Conservation (phyloP, 2,113 vertebrate species). For the Phylloscopus trochilus region DNA sequence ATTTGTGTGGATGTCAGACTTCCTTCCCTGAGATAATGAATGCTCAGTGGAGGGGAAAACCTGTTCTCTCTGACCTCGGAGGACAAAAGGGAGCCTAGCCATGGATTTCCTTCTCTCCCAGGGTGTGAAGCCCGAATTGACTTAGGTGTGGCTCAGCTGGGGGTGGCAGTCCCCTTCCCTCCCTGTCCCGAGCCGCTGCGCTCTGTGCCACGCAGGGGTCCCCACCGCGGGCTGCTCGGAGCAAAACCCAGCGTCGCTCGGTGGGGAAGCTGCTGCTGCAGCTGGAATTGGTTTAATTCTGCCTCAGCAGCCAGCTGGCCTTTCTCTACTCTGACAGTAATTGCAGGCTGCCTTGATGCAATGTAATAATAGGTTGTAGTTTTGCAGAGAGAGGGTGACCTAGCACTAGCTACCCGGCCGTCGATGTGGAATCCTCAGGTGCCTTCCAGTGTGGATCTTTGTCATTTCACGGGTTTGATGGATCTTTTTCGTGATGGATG, state of each 20-base stretch:
- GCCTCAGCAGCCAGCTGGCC: not conserved
- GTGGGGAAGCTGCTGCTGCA: not conserved
- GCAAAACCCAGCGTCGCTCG: not conserved
- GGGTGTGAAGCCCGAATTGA: not conserved
- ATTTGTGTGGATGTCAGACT: not conserved
- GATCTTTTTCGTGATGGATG: not conserved
- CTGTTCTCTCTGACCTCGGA: not conserved
- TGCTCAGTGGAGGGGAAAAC: not conserved
- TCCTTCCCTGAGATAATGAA: not conserved
- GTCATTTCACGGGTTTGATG: not conserved
- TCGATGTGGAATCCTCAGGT: rapidly evolving
- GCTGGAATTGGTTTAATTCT: not conserved
- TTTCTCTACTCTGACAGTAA: not conserved
- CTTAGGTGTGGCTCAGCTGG: not conserved
- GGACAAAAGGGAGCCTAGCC: not conserved
- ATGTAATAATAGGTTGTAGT: not conserved
- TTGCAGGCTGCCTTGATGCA: not conserved
- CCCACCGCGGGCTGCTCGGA: rapidly evolving
- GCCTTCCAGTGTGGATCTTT: not conserved
- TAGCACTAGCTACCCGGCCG: not conserved
- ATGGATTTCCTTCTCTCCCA: not conserved
- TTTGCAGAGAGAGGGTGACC: not conserved
- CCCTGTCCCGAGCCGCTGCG: not conserved
- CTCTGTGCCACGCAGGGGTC: not conserved
- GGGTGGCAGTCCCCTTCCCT: not conserved